Evolutionary conservation across 2,113 vertebrate genomes (phyloP), one percentile per base, ranked within the genome.

Genomic region (Lynx canadensis): DNA sequence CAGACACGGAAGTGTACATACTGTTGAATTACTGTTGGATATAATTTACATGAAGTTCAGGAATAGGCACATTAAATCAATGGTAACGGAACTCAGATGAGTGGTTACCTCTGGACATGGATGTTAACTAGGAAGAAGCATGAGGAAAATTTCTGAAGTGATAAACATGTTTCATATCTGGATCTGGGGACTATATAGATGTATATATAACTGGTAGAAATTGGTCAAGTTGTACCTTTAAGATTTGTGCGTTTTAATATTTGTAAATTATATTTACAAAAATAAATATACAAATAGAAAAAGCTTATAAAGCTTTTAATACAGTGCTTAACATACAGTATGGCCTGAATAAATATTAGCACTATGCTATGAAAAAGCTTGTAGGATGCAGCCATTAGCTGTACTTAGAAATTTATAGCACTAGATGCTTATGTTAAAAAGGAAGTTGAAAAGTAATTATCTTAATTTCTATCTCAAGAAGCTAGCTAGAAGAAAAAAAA

Each of bases 391-490:
- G 48, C 78, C 69, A 12, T 38, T 38, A 95, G 8, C 23, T 69
- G 57, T 85, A 50, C 48, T 48, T 85, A 1, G 12, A 79, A 69
- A 15, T 18, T 38, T 85, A 78, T 29, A 91, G 48, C 33, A 60
- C 16, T 79, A 48, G 68, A 31, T 6, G 8, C 23, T 31, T 36
- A 69, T 48, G 41, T 55, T 81, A 25, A 69, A 68, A 95, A 89
- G 57, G 57, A 84, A 14, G 69, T 55, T 91, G 29, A 95, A 79
- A 85, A 85, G 16, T 18, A 63, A 85, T 45, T 90, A 68, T 45
- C 69, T 89, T 95, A 85, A 85, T 41, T 29, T 91, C 15, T 68
- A 91, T 68, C 60, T 84, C 11, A 57, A 78, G n/a, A 95, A 78
- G 7, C 9, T 73, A 82, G 21, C 18, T n/a, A 74, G 78, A 79